Evolutionary conservation across 2,888 invertebrate species (phyloP).

Genomic region (Lymantria monacha): DNA sequence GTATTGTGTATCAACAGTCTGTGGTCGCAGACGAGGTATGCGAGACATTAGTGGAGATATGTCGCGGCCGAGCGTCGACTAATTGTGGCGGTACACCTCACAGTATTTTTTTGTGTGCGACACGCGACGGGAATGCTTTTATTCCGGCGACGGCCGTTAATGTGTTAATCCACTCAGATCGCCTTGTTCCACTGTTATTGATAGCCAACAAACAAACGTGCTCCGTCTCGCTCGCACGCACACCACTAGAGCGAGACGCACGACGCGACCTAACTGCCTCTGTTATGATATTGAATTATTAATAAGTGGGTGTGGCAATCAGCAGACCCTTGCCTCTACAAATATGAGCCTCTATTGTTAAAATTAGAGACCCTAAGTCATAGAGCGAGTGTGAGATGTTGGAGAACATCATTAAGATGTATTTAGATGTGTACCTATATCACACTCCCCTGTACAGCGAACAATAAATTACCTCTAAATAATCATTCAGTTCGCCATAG

Average conservation of each 20-base stretch:
- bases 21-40: background rate
- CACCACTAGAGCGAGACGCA: constrained; percentile 6
- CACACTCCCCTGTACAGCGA: too few relatives aligned
- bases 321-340: too few relatives aligned
- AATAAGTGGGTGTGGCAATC: constrained; percentile 20
- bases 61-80: constrained; percentile 33
- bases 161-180: constrained; percentile 78
- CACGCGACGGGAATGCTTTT: constrained; percentile 72
- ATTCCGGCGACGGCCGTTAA: constrained; percentile 67
- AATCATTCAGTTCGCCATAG: background rate
- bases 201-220: constrained; percentile 62
- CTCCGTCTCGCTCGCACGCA: constrained; percentile 40
- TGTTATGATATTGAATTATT: constrained; percentile 28
- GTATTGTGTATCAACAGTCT: too few relatives aligned
- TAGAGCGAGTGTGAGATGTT: too few relatives aligned
- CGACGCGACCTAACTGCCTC: constrained; percentile 21
- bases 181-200: constrained; percentile 68
- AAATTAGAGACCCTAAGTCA: too few relatives aligned
- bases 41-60: background rate
- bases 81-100: constrained; percentile 50
- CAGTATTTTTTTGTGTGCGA: constrained; percentile 47
- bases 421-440: too few relatives aligned
- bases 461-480: too few relatives aligned
- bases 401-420: too few relatives aligned
- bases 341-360: too few relatives aligned